These are phyloP conservation scores for Tiaroga cobitis DNA, from an alignment of 2,797 vertebrate species.

Conservation along the genomic window DNA sequence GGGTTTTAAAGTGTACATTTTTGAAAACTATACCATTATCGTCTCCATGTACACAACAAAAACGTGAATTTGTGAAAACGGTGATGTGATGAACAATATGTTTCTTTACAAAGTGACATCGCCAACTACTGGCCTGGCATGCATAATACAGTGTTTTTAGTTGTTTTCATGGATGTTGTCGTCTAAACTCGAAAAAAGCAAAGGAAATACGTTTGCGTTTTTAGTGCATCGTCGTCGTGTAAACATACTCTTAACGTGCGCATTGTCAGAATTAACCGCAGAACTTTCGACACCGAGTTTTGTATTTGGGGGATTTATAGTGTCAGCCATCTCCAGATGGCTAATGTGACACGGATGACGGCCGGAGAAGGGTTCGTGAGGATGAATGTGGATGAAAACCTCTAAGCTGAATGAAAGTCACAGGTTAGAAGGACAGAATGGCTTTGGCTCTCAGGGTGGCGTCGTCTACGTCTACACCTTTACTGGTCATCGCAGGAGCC, in stretches of 20 bases:
- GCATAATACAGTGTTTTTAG: too few relatives aligned
- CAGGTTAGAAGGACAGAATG: background rate
- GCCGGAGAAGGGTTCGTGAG: background rate
- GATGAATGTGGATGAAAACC: background rate
- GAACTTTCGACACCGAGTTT: background rate
- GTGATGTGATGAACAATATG: background rate
- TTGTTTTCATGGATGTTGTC: background rate
- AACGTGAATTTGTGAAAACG: background rate
- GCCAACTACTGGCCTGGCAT: background rate
- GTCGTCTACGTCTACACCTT: background rate
- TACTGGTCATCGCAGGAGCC: background rate
- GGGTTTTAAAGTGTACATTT: too few relatives aligned
- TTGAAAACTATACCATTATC: background rate
- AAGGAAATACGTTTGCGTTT: background rate
- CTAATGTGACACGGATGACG: background rate
- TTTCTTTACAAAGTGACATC: background rate
- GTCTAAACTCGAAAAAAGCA: too few relatives aligned
- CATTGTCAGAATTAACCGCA: too few relatives aligned
- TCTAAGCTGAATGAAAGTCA: slow-evolving; percentile 18
- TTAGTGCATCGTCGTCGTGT: too few relatives aligned
- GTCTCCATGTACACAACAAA: background rate
- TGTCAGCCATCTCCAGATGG: slow-evolving; percentile 17
- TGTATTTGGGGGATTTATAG: slow-evolving; percentile 8
- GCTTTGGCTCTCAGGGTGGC: slow-evolving; percentile 3
- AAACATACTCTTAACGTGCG: background rate